These are phyloP conservation scores for Ciconia nigra DNA, from an alignment of 2,797 vertebrate genomes.

Conservation along the genomic window DNA sequence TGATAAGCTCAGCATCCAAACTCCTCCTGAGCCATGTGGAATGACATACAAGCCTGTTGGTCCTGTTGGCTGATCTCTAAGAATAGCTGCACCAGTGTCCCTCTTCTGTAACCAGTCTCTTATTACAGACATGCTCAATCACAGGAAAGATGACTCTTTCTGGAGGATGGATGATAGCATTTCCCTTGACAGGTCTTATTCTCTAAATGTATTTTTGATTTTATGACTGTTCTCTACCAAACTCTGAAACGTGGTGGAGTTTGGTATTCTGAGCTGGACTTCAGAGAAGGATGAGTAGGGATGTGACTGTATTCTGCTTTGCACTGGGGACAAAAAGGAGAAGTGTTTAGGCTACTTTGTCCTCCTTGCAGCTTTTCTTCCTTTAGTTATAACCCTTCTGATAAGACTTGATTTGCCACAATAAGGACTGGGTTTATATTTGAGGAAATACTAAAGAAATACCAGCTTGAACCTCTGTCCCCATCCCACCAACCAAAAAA, in stretches of 20 bases:
- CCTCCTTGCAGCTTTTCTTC: background rate
- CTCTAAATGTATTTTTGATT: background rate
- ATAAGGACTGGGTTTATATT: background rate
- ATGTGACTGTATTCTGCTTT: background rate
- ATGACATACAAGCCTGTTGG: constrained; percentile 17
- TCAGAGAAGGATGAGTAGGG: background rate
- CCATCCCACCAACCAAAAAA: background rate
- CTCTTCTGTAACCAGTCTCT: background rate
- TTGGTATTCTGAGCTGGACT: background rate
- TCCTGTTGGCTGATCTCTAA: constrained; percentile 20
- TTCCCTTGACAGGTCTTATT: background rate
- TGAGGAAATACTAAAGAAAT: background rate
- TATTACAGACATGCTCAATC: background rate
- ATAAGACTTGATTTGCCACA: background rate
- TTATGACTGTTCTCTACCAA: background rate
- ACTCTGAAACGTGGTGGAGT: background rate
- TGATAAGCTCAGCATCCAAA: constrained; percentile 38
- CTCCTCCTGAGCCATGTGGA: constrained; percentile 13
- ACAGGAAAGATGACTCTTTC: background rate
- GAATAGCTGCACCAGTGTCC: background rate
- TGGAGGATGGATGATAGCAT: background rate
- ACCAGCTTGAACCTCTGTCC: background rate
- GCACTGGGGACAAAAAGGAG: background rate
- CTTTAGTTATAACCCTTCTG: background rate
- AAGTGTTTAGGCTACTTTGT: background rate